Evolutionary conservation across 1,140 invertebrate species (phyloP).

Genomic region (Probaryconus sp.): DNA sequence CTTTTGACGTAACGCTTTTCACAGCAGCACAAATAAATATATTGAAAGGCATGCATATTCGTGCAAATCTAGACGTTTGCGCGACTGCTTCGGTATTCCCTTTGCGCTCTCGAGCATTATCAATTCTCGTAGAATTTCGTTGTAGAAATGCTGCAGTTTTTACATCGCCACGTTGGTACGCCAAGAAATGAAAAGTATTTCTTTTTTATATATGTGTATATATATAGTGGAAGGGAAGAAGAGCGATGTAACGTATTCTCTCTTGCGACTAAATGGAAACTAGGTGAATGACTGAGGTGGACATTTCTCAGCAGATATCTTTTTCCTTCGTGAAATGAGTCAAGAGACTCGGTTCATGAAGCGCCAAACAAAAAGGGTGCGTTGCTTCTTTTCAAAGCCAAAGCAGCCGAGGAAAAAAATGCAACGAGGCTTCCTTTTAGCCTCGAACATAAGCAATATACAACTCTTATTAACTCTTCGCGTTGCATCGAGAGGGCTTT

Average conservation of each 20-base stretch:
- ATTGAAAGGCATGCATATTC: slow-evolving; percentile 49
- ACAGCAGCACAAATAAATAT: slow-evolving; percentile 43
- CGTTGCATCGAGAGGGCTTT: slow-evolving; percentile 17
- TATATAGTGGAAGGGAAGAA: no score
- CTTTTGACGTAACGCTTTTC: slow-evolving; percentile 30
- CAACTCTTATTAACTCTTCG: slow-evolving; percentile 36
- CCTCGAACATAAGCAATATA: slow-evolving; percentile 15
- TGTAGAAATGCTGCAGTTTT: slow-evolving; percentile 48
- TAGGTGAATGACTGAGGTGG: slow-evolving; percentile 39
- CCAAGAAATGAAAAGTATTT: slow-evolving; percentile 50
- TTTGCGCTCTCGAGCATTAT: slow-evolving; percentile 43
- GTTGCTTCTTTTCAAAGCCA: slow-evolving; percentile 4
- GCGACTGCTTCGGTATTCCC: slow-evolving; percentile 37
- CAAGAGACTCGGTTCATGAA: neutral
- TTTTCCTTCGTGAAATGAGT: slow-evolving; percentile 38
- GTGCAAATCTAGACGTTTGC: slow-evolving; percentile 34
- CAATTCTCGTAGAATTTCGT: slow-evolving; percentile 46
- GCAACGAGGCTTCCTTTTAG: slow-evolving; percentile 19
- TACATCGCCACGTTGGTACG: slow-evolving; percentile 33
- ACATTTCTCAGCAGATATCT: slow-evolving; percentile 38
- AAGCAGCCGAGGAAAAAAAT: slow-evolving; percentile 13
- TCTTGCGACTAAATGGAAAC: slow-evolving; percentile 54
- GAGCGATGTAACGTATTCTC: slow-evolving; percentile 46
- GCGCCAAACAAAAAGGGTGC: slow-evolving; percentile 26
- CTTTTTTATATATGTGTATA: slow-evolving; percentile 48